A percentile compares a stretch with the other conserved stretches of the same genome.
Conservation (phyloP, 2,113 vertebrate species). For the Burhinus oedicnemus region DNA sequence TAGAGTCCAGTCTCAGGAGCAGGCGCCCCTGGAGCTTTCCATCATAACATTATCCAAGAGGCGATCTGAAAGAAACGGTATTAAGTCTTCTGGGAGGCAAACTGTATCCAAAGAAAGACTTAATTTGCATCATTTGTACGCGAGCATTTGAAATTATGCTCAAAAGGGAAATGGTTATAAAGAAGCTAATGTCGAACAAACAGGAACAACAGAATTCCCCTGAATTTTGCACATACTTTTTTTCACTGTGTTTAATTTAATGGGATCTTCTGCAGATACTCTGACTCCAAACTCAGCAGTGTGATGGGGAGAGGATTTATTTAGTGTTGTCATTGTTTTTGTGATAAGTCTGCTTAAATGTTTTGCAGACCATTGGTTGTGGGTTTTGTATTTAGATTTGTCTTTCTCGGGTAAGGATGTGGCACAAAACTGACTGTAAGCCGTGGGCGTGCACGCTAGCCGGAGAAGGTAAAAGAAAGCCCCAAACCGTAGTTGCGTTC, state of each 20-base stretch:
- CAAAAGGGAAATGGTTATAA: not conserved
- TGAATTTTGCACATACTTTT: not conserved
- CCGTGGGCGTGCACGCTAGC: rapidly evolving
- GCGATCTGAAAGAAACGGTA: slow-evolving; percentile 27
- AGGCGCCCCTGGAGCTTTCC: slow-evolving; percentile 30
- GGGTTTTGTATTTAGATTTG: not conserved
- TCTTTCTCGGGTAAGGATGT: not conserved
- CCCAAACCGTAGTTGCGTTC: not conserved
- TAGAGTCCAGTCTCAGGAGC: not conserved
- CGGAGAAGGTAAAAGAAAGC: not conserved
- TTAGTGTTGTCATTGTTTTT: not conserved
- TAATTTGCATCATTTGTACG: slow-evolving; percentile 48
- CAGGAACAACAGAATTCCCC: not conserved
- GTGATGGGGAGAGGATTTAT: not conserved
- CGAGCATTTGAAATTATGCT: not conserved
- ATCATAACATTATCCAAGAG: slow-evolving; percentile 37
- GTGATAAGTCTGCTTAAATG: not conserved
- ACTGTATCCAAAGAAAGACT: slow-evolving; percentile 25
- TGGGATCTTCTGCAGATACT: not conserved
- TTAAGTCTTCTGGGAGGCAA: slow-evolving; percentile 35
- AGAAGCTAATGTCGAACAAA: not conserved
- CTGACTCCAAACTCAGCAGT: not conserved
- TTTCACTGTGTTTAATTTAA: not conserved
- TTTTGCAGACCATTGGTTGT: not conserved
- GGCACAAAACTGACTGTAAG: not conserved